Evolutionary conservation across 2,888 invertebrate genomes (phyloP).

Genomic region (Vesta saturnalis): DNA sequence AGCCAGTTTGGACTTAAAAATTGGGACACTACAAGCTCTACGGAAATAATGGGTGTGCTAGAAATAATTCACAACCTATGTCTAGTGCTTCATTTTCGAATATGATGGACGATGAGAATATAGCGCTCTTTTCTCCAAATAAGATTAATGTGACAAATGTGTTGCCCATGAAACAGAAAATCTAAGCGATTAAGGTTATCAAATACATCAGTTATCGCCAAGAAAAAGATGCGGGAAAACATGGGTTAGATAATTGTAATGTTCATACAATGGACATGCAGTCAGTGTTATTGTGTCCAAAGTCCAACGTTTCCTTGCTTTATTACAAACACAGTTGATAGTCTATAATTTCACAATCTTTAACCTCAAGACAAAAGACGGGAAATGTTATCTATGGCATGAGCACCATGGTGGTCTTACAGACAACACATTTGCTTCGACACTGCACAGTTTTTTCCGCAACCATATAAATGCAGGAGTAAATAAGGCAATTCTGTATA

Average conservation of each 20-base stretch:
- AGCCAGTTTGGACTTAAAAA: slow-evolving; percentile 11
- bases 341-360: slow-evolving; percentile 4
- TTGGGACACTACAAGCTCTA: slow-evolving; percentile 4
- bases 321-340: slow-evolving; percentile 11
- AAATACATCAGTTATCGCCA: background rate
- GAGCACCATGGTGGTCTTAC: slow-evolving; percentile 6
- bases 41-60: background rate
- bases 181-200: background rate
- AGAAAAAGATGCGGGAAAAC: background rate
- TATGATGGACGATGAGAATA: slow-evolving; percentile 6
- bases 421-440: slow-evolving; percentile 4
- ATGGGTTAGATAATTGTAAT: background rate
- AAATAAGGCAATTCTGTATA: slow-evolving; percentile 13
- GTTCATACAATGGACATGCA: background rate
- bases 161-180: background rate
- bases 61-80: background rate
- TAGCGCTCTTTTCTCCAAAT: background rate
- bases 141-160: slow-evolving; percentile 5
- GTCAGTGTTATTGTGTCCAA: background rate
- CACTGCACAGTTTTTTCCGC: background rate
- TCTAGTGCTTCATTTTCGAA: background rate
- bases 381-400: background rate
- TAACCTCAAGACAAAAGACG: slow-evolving; percentile 1
- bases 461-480: background rate
- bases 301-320: slow-evolving; percentile 7